Evolutionary conservation across 2,797 vertebrate genomes (phyloP), one percentile per base, ranked within the genome.

Genomic region (Liparis tanakae): DNA sequence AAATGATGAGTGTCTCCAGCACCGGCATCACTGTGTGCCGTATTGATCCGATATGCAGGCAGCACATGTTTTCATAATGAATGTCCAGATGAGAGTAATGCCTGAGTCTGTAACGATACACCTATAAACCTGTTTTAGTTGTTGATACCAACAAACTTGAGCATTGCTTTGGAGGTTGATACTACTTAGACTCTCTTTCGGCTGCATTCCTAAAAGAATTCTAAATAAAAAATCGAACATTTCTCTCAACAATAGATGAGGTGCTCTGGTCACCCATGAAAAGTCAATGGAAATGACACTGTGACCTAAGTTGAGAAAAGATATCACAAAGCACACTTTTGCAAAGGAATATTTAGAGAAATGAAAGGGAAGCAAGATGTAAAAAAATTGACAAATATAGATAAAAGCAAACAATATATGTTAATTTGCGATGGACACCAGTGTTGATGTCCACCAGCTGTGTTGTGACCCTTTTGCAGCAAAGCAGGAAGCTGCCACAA

Each of bases 401-500:
- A 20, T 30, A 33, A 17, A 22, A 33, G 4, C 8, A 15, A 62
- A 39, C 15, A 20, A 20, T 43, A 13, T 12, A 48, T 55, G 57
- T 37, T 37, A 25, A 4, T 18, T 51, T 34, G 3, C 22, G 13
- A 7, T 20, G 8, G 51, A 33, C 13, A 57, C 20, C 15, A 64
- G 9, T 62, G 33, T 58, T 6, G 55, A 8, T 12, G 18, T 20
- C 60, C 17, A 37, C 34, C 48, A 51, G 46, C 48, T 57, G 25
- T 53, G 43, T 20, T 70, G 53, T 72, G 37, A 33, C 22, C 44
- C 41, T 69, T 59, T 70, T 41, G 25, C 58, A 72, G 15, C 57
- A 46, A 41, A 59, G 6, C 48, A 69, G 65, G 72, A 72, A 74
- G 58, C 63, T 65, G 30, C 74, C 62, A 66, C 3, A 33, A 2